Evolutionary conservation across 2,797 vertebrate species (phyloP), one percentile per base, ranked within the genome.

Genomic region (Eurystomus glaucurus): DNA sequence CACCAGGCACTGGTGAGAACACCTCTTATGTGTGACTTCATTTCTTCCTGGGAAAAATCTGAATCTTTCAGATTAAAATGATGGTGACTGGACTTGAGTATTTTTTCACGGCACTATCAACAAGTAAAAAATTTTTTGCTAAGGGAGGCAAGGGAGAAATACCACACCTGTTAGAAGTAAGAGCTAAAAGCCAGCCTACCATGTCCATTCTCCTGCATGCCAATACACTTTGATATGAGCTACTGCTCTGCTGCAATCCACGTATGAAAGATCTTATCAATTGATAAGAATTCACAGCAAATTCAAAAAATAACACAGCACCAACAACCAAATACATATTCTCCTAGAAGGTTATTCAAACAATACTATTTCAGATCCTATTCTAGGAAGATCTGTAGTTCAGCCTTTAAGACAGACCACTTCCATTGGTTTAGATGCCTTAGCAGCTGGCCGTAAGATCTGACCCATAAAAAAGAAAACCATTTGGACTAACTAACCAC

Each of bases 311-410:
- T 14, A 11, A 55, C 33, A 31, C 15, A 20, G 1, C 9, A n/a
- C 2, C n/a, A 46, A 15, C 2, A 35, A 37, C 2, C 11, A 77
- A 65, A 19, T 4, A 23, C 1, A 1, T 3, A 28, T 29, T 52
- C 55, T 43, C 65, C 39, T 31, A 57, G 23, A 35, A 16, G 5
- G 3, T 28, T 80, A 58, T 57, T 72, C 64, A 41, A 50, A 55
- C 3, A 66, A 74, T 15, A 12, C 0, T 68, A 2, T 45, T 72
- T 33, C 12, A 64, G 23, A 78, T 20, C 17, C 11, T 55, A 8
- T 9, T 72, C 5, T 19, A 29, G 5, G 16, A 35, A 45, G 7
- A 19, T 18, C 19, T 76, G 31, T 33, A 81, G 19, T 16, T 65
- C 41, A 69, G 25, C 28, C 37, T 29, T 55, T 15, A 10, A 54